Percentiles rank a stretch among this genome's conserved stretches.
Conservation (phyloP, 2,797 vertebrate species). For the Enteromius mattozi region DNA sequence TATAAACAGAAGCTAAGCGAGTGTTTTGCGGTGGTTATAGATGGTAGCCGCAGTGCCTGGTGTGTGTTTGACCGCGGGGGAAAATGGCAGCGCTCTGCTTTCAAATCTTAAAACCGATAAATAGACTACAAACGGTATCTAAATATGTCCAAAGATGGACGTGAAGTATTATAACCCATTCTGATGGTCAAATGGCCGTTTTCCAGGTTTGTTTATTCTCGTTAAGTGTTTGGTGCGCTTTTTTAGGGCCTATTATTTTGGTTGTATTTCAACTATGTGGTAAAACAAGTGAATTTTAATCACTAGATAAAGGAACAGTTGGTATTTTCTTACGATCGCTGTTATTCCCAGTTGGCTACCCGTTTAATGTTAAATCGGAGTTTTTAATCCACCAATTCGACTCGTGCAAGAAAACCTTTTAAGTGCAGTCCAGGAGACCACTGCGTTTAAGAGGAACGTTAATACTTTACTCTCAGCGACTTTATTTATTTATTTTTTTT, state of each 20-base stretch:
- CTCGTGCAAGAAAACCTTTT: accelerated
- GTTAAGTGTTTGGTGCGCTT: too few species aligned
- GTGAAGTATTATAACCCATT: accelerated
- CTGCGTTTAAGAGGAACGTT: too few species aligned
- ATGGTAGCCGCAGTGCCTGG: accelerated
- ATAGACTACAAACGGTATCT: too few species aligned
- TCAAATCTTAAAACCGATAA: accelerated
- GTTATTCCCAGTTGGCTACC: too few species aligned
- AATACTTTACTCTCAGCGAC: too few species aligned
- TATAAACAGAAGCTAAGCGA: neutral
- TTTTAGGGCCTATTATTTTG: neutral
- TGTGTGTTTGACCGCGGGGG: neutral
- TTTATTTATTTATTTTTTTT: too few species aligned
- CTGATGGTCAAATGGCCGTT: accelerated
- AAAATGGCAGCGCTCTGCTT: neutral
- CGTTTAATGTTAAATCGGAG: accelerated
- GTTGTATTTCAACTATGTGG: too few species aligned
- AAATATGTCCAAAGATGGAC: accelerated
- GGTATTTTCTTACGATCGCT: accelerated
- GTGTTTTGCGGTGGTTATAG: neutral
- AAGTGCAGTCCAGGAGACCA: too few species aligned
- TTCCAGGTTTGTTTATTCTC: too few species aligned
- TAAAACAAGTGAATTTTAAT: neutral
- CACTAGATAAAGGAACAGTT: too few species aligned
- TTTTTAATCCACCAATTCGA: neutral